Conservation (phyloP, 2,113 vertebrate genomes). For the Erythrolamprus reginae region DNA sequence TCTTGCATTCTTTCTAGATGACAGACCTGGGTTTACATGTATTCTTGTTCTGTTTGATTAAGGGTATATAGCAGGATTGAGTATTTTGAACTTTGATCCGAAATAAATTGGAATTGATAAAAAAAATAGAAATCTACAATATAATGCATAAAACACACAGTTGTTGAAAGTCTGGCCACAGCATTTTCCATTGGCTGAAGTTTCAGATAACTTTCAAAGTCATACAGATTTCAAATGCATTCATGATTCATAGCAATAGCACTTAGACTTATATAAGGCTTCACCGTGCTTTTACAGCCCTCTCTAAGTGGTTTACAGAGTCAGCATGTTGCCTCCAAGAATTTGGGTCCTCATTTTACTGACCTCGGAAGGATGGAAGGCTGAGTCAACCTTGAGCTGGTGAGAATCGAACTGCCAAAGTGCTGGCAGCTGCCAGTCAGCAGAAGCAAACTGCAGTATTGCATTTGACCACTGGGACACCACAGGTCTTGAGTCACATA, state of each 20-base stretch:
- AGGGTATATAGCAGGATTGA: neutral
- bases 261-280: too few relatives aligned
- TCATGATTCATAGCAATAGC: neutral
- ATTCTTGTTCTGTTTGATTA: neutral
- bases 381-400: too few relatives aligned
- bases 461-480: too few relatives aligned
- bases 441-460: too few relatives aligned
- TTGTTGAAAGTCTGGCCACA: neutral
- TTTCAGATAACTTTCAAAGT: neutral
- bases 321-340: too few relatives aligned
- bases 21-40: neutral
- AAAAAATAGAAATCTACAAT: neutral
- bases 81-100: neutral
- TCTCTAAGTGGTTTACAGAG: too few relatives aligned
- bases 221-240: neutral
- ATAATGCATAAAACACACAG: neutral
- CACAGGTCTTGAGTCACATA: too few relatives aligned
- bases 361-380: too few relatives aligned
- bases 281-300: too few relatives aligned
- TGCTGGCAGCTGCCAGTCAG: too few relatives aligned
- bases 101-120: neutral
- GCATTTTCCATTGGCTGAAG: neutral
- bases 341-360: too few relatives aligned
- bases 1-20: neutral
- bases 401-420: too few relatives aligned